These are phyloP conservation scores for Heliothis subflexa DNA, from an alignment of 1,140 invertebrate genomes.

Conservation along the genomic window DNA sequence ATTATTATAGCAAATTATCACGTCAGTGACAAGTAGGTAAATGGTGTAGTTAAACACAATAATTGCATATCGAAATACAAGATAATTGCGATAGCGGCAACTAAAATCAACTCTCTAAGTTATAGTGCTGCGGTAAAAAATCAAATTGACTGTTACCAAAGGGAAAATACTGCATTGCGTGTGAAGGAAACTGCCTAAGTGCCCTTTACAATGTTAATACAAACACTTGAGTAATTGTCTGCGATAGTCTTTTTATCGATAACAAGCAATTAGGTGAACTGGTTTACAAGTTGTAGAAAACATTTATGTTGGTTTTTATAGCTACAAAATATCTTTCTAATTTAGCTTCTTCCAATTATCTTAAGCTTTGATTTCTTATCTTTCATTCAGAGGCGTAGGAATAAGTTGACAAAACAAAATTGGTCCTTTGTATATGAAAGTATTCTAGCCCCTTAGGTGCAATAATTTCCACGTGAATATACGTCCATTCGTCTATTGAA, in stretches of 20 bases:
- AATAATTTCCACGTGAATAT: not conserved
- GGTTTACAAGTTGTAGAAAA: slow-evolving; percentile 10
- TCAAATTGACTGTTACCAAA: slow-evolving; percentile 47
- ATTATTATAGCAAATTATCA: too few species aligned
- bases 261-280: slow-evolving; percentile 9
- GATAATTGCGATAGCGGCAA: not conserved
- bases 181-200: slow-evolving; percentile 23
- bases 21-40: not conserved
- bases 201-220: slow-evolving; percentile 46
- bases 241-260: slow-evolving; percentile 24
- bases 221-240: slow-evolving; percentile 33
- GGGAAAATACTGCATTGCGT: slow-evolving; percentile 51
- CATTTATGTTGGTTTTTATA: not conserved
- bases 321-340: not conserved
- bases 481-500: not conserved
- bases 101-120: slow-evolving; percentile 5
- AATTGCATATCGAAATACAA: not conserved
- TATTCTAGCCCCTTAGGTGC: not conserved
- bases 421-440: not conserved
- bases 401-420: not conserved
- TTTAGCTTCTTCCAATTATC: too few species aligned
- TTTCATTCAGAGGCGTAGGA: too few species aligned
- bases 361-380: too few species aligned
- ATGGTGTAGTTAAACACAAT: not conserved
- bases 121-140: slow-evolving; percentile 17